phyloP scores from a whole-genome alignment of 2,113 vertebrate genomes.

The Sinocyclocheilus maitianheensis region DNA sequence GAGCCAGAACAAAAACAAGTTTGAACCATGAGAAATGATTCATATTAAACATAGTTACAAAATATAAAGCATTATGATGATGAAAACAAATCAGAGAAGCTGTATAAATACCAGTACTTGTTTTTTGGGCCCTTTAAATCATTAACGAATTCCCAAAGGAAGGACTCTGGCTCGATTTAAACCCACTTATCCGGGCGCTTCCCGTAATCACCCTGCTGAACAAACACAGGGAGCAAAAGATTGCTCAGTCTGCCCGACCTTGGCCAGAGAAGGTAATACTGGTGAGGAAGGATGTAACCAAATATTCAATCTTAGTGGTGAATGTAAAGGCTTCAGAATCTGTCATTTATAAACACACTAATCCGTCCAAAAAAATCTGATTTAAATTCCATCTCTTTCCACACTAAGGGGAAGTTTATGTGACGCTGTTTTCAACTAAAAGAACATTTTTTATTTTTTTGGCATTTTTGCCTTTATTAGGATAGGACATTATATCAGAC shows the following conservation, averaged over 20 bases:
- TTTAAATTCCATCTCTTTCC: neutral
- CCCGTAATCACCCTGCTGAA: constrained; percentile 66
- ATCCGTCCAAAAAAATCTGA: neutral
- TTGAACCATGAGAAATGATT: constrained; percentile 44
- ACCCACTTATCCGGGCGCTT: constrained; percentile 68
- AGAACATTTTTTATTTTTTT: too few relatives aligned
- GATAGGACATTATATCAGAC: too few relatives aligned
- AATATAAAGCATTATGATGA: constrained; percentile 45
- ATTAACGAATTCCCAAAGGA: constrained; percentile 73
- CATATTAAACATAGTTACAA: constrained; percentile 38
- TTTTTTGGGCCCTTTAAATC: constrained; percentile 63
- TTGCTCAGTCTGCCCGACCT: constrained; percentile 41
- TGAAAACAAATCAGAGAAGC: constrained; percentile 27
- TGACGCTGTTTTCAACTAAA: too few relatives aligned
- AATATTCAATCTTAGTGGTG: neutral
- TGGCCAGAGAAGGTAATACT: constrained; percentile 43
- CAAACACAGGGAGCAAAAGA: constrained; percentile 61
- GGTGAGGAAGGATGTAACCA: constrained; percentile 24
- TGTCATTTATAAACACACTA: neutral
- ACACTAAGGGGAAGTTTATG: too few relatives aligned
- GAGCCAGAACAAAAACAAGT: constrained; percentile 13
- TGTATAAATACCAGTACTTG: constrained; percentile 53
- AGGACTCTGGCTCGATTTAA: constrained; percentile 68
- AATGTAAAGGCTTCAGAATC: neutral
- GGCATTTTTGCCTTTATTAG: too few relatives aligned